Evolutionary conservation across 1,140 invertebrate genomes (phyloP).

Genomic region (Aphelinus atriplicis): DNA sequence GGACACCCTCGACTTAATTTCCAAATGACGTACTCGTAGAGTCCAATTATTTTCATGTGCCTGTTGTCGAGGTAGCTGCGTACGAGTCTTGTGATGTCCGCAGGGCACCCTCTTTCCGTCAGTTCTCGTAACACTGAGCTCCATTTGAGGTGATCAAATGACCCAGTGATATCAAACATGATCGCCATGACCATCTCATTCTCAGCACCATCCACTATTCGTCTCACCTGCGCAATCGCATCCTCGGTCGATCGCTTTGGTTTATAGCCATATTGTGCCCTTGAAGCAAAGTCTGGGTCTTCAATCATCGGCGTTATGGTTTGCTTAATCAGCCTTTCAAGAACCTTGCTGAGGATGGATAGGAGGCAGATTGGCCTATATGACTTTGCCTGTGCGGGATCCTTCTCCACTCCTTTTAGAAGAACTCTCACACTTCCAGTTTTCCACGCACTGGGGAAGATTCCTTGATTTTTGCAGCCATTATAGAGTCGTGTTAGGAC

Average conservation of each 20-base stretch:
- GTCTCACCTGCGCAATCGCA: neutral
- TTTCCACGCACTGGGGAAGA: conserved; percentile 1
- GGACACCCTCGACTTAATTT: neutral
- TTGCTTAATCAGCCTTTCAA: neutral
- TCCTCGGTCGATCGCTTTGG: neutral
- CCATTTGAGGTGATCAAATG: conserved; percentile 3
- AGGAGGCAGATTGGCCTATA: conserved; percentile 12
- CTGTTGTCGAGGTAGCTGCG: no score
- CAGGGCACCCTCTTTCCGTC: no score
- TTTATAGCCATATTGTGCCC: neutral
- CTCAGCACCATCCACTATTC: neutral
- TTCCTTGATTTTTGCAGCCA: neutral
- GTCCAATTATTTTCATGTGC: neutral
- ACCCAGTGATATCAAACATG: neutral
- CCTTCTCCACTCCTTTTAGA: neutral
- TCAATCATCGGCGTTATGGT: neutral
- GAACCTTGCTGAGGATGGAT: neutral
- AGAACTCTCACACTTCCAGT: neutral
- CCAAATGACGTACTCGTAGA: no score
- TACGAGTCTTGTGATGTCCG: no score
- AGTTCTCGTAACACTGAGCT: neutral
- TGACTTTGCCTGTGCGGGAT: neutral
- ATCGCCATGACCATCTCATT: neutral
- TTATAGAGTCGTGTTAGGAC: neutral
- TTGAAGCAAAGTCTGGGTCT: neutral